These are phyloP conservation scores for Agrochola circellaris DNA, from an alignment of 2,888 invertebrate genomes.

Conservation along the genomic window DNA sequence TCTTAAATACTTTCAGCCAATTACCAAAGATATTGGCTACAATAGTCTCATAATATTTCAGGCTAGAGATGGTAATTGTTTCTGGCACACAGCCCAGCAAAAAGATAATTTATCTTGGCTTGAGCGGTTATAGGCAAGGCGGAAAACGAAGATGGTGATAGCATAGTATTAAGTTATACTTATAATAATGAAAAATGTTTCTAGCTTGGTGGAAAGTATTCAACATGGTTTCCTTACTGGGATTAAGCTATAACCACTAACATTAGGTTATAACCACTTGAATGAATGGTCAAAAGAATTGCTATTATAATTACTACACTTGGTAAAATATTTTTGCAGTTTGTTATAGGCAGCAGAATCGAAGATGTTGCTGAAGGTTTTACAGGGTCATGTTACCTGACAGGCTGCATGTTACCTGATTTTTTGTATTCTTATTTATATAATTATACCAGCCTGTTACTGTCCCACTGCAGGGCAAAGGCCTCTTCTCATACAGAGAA, in stretches of 20 bases:
- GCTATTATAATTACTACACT: not conserved
- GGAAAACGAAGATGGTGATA: slow-evolving; percentile 43
- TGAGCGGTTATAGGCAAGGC: slow-evolving; percentile 22
- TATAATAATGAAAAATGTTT: slow-evolving; percentile 33
- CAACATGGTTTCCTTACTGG: not conserved
- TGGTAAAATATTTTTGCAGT: not conserved
- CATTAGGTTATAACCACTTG: not conserved
- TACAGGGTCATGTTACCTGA: not conserved
- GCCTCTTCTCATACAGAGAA: too few species aligned
- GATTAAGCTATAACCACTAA: too few species aligned
- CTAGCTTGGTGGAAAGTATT: not conserved
- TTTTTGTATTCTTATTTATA: too few species aligned
- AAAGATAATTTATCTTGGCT: slow-evolving; percentile 53
- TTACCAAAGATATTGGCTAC: slow-evolving; percentile 26
- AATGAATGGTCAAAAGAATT: too few species aligned
- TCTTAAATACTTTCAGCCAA: slow-evolving; percentile 5
- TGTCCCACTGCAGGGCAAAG: too few species aligned
- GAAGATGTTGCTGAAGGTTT: not conserved
- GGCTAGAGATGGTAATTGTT: slow-evolving; percentile 55
- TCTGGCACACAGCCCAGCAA: slow-evolving; percentile 62
- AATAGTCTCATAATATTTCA: slow-evolving; percentile 27
- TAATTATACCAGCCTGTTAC: too few species aligned
- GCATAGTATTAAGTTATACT: slow-evolving; percentile 35
- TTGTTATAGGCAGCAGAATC: not conserved
- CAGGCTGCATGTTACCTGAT: too few species aligned